phyloP scores from a whole-genome alignment of 1,140 invertebrate species.

The Heliconius himera region DNA sequence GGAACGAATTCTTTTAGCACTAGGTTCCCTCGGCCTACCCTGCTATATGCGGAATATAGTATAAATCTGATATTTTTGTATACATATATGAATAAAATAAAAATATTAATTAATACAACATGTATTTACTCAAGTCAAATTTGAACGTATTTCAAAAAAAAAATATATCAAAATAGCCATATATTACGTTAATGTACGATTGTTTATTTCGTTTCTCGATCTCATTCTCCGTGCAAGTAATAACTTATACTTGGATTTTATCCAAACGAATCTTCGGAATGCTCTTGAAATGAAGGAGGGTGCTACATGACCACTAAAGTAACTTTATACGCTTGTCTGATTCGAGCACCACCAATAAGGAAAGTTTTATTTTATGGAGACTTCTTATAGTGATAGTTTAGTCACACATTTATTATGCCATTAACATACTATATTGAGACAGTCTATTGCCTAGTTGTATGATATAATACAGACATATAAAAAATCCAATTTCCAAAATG shows the following conservation, averaged over 20 bases:
- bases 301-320: slow-evolving; percentile 44
- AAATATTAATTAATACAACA: too few relatives aligned
- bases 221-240: slow-evolving; percentile 1
- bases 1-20: too few relatives aligned
- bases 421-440: slow-evolving; percentile 35
- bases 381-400: slow-evolving; percentile 43
- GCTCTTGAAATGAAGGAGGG: slow-evolving; percentile 38
- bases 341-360: slow-evolving; percentile 46
- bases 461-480: not conserved
- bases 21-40: too few relatives aligned
- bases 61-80: too few relatives aligned
- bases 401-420: slow-evolving; percentile 45
- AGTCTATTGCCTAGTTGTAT: slow-evolving; percentile 27
- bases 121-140: too few relatives aligned
- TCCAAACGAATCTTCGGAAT: slow-evolving; percentile 38
- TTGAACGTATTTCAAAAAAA: not conserved
- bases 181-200: not conserved
- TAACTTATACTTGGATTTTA: slow-evolving; percentile 38
- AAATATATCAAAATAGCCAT: not conserved
- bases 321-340: slow-evolving; percentile 50
- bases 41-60: too few relatives aligned
- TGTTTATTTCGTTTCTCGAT: slow-evolving; percentile 7
- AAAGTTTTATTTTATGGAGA: slow-evolving; percentile 51
- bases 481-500: slow-evolving; percentile 1
- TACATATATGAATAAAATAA: too few relatives aligned